Evolutionary conservation across 2,797 vertebrate species (phyloP).

Genomic region (Oceanodroma leucorhoa): DNA sequence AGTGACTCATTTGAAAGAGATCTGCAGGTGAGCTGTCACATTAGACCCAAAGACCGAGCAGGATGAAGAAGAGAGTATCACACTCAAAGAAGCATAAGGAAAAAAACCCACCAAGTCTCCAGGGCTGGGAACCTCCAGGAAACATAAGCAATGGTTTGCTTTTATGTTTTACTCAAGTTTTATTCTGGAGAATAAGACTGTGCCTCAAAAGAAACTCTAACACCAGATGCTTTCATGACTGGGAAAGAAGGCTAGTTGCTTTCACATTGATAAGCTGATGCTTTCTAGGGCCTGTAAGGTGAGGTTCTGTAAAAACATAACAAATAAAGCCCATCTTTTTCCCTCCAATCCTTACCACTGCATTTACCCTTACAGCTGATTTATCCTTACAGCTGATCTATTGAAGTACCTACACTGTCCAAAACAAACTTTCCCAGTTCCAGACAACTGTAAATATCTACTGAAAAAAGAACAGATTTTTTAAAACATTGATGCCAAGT

Average conservation of each 20-base stretch:
- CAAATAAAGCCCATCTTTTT: not conserved
- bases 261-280: not conserved
- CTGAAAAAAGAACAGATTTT: not conserved
- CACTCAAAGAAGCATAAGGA: not conserved
- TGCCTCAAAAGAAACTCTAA: not conserved
- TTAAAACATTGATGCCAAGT: not conserved
- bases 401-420: not conserved
- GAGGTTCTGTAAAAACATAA: not conserved
- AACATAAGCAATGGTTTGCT: not conserved
- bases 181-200: not conserved
- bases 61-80: not conserved
- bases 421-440: constrained; percentile 14
- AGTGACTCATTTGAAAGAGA: not conserved
- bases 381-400: not conserved
- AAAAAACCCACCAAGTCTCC: not conserved
- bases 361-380: not conserved
- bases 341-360: not conserved
- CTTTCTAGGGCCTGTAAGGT: not conserved
- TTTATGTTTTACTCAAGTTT: not conserved
- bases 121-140: not conserved
- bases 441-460: constrained; percentile 29
- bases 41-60: not conserved
- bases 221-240: not conserved
- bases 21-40: not conserved
- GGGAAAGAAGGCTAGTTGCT: not conserved